These are phyloP conservation scores for Dryobates pubescens DNA, from an alignment of 2,797 vertebrate genomes.

Conservation along the genomic window DNA sequence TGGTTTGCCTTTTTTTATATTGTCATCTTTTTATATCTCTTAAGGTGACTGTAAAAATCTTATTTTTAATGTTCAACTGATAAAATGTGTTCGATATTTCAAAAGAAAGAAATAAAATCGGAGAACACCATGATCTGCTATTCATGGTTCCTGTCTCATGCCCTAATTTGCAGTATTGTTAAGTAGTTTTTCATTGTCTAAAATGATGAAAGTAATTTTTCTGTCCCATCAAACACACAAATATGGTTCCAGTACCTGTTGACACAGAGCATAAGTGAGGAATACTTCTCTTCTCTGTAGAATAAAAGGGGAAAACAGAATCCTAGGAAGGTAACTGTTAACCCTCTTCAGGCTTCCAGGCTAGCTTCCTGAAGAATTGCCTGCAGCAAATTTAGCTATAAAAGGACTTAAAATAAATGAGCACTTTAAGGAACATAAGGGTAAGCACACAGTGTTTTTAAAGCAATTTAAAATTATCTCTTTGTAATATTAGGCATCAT, in stretches of 20 bases:
- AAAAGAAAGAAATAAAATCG: slow-evolving; percentile 35
- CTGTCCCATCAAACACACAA: neutral
- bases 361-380: neutral
- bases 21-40: slow-evolving; percentile 39
- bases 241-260: neutral
- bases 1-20: slow-evolving; percentile 1
- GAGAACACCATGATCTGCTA: neutral
- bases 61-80: slow-evolving; percentile 16
- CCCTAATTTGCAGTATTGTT: neutral
- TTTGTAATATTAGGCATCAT: neutral
- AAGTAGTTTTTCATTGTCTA: neutral
- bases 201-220: neutral
- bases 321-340: neutral
- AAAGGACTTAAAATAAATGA: neutral
- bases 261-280: neutral
- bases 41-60: slow-evolving; percentile 22
- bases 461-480: neutral
- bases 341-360: neutral
- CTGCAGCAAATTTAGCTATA: neutral
- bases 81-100: neutral
- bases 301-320: neutral
- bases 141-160: neutral
- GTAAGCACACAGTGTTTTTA: neutral
- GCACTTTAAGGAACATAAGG: neutral
- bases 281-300: neutral